A percentile compares a stretch with the other conserved stretches of the same genome.
These are phyloP conservation scores for Lates calcarifer DNA, from an alignment of 2,113 vertebrate species.

Conservation along the genomic window DNA sequence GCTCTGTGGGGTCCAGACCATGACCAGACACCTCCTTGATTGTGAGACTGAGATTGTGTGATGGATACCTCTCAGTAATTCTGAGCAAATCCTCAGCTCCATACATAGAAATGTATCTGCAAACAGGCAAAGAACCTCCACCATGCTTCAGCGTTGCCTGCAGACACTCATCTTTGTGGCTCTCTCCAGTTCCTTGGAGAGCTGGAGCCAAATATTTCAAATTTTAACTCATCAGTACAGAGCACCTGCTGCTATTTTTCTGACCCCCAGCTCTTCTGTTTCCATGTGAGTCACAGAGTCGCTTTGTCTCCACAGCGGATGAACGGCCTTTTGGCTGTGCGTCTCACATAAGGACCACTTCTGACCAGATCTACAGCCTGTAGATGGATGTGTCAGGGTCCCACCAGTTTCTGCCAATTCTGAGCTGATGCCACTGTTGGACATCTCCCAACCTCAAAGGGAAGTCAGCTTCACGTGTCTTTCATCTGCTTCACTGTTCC, in stretches of 20 bases:
- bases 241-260: conserved; percentile 11
- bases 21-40: background rate
- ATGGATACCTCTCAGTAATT: background rate
- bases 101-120: too few species aligned
- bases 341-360: conserved; percentile 34
- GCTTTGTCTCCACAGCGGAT: conserved; percentile 16
- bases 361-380: conserved; percentile 8
- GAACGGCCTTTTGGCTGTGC: conserved; percentile 26
- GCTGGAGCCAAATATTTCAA: background rate
- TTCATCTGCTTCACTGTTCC: conserved; percentile 47
- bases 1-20: background rate
- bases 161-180: background rate
- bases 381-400: background rate
- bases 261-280: conserved; percentile 2
- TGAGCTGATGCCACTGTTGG: conserved; percentile 27
- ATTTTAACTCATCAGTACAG: conserved; percentile 20
- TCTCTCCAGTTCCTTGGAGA: background rate
- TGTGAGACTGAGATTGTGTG: background rate
- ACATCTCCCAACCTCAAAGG: conserved; percentile 25
- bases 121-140: background rate
- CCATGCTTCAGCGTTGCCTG: conserved; percentile 7
- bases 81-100: too few species aligned
- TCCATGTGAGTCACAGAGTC: conserved; percentile 5
- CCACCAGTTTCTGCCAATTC: conserved; percentile 23
- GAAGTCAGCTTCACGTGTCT: conserved; percentile 29